phyloP scores from a whole-genome alignment of 2,888 invertebrate species.

The Lochmaea crataegi region DNA sequence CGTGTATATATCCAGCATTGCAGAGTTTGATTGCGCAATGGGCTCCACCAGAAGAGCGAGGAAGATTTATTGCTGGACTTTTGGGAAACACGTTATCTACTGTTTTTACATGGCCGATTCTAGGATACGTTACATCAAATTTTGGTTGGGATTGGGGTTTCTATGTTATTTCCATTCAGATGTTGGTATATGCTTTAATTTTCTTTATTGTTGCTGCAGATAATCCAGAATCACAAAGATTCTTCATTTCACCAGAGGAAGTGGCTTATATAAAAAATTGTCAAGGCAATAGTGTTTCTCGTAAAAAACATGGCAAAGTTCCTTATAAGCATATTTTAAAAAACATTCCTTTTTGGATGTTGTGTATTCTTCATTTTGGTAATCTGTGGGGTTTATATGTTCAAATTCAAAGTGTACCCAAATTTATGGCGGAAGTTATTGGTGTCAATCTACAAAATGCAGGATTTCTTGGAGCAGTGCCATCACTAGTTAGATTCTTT shows the following conservation, averaged over 20 bases:
- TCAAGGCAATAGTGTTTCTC: slow-evolving; percentile 49
- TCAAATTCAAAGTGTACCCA: slow-evolving; percentile 47
- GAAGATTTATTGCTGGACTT: slow-evolving; percentile 77
- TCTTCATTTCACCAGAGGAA: slow-evolving; percentile 71
- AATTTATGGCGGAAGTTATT: slow-evolving; percentile 49
- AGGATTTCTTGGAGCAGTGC: slow-evolving; percentile 52
- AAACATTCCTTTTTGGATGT: slow-evolving; percentile 48
- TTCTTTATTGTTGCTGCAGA: slow-evolving; percentile 76
- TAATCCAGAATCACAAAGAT: slow-evolving; percentile 72
- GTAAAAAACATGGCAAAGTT: slow-evolving; percentile 43
- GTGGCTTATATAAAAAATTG: slow-evolving; percentile 68
- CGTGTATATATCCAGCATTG: slow-evolving; percentile 73
- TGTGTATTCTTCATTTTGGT: slow-evolving; percentile 48
- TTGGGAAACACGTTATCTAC: slow-evolving; percentile 81
- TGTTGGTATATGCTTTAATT: slow-evolving; percentile 68
- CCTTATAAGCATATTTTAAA: slow-evolving; percentile 50
- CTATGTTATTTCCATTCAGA: slow-evolving; percentile 69
- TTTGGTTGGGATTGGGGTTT: slow-evolving; percentile 74
- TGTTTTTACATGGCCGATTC: slow-evolving; percentile 75
- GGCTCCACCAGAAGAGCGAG: slow-evolving; percentile 80
- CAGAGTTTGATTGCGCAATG: slow-evolving; percentile 77
- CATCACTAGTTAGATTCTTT: slow-evolving; percentile 52
- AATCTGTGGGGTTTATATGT: slow-evolving; percentile 52
- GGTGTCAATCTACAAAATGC: slow-evolving; percentile 51
- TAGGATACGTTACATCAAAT: slow-evolving; percentile 72